Conservation (phyloP, 2,113 vertebrate genomes). For the Lepus europaeus region DNA sequence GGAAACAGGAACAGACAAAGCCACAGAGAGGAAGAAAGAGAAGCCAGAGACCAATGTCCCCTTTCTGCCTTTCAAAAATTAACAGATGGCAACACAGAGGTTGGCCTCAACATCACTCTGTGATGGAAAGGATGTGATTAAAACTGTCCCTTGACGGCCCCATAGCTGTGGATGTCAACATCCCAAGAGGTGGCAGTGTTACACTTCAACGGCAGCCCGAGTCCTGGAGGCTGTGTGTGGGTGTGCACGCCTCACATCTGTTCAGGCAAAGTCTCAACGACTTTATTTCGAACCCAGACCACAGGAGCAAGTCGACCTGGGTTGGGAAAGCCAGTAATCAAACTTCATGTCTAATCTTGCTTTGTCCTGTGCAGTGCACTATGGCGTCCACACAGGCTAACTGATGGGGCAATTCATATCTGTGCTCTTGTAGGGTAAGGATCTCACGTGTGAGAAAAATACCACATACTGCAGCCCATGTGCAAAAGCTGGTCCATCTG, state of each 20-base stretch:
- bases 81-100: background rate
- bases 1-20: conserved; percentile 67
- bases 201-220: background rate
- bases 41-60: conserved; percentile 83
- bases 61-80: conserved; percentile 74
- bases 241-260: background rate
- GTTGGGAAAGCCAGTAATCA: background rate
- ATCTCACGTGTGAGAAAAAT: conserved; percentile 51
- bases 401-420: background rate
- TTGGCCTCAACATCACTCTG: conserved; percentile 44
- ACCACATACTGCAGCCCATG: background rate
- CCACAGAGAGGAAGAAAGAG: conserved; percentile 75
- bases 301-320: background rate
- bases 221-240: background rate
- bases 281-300: background rate
- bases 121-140: conserved; percentile 22
- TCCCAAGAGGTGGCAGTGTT: background rate
- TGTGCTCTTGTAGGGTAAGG: background rate
- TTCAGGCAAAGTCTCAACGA: background rate
- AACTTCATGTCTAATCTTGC: background rate
- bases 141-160: background rate
- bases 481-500: background rate
- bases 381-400: background rate
- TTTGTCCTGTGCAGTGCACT: background rate
- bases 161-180: background rate